Conservation (phyloP, 2,113 vertebrate species). For the Promerops cafer region DNA sequence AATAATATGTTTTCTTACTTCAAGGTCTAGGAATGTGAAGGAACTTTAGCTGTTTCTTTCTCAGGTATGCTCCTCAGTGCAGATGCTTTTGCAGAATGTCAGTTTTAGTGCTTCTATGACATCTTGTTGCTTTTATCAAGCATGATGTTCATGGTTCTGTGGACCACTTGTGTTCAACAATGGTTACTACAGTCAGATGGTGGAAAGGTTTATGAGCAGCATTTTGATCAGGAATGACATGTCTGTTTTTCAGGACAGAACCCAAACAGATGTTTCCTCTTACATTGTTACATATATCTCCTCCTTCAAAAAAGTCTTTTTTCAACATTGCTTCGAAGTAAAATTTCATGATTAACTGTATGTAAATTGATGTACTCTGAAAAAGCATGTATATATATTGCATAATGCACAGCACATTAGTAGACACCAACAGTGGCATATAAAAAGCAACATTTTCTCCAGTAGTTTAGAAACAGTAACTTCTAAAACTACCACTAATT, state of each 20-base stretch:
- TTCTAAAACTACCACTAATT: not conserved
- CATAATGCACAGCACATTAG: not conserved
- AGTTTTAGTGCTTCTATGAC: not conserved
- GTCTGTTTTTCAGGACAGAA: not conserved
- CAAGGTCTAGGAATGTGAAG: not conserved
- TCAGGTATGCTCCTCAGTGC: not conserved
- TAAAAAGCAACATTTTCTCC: not conserved
- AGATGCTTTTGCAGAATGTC: not conserved
- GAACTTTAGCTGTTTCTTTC: not conserved
- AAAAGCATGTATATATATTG: not conserved
- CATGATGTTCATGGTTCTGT: not conserved
- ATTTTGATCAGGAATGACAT: not conserved
- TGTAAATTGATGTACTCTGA: not conserved
- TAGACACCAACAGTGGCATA: not conserved
- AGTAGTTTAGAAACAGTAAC: not conserved
- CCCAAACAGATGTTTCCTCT: not conserved
- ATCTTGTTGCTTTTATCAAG: conserved; percentile 17
- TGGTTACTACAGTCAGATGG: not conserved
- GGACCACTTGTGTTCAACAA: not conserved
- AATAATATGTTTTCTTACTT: not conserved
- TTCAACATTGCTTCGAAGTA: not conserved
- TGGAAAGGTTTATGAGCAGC: not conserved
- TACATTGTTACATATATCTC: not conserved
- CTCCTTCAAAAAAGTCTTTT: not conserved
- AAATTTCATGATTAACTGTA: not conserved